Evolutionary conservation across 2,888 invertebrate species (phyloP), one percentile per base, ranked within the genome.

Genomic region (Aplocera efformata): DNA sequence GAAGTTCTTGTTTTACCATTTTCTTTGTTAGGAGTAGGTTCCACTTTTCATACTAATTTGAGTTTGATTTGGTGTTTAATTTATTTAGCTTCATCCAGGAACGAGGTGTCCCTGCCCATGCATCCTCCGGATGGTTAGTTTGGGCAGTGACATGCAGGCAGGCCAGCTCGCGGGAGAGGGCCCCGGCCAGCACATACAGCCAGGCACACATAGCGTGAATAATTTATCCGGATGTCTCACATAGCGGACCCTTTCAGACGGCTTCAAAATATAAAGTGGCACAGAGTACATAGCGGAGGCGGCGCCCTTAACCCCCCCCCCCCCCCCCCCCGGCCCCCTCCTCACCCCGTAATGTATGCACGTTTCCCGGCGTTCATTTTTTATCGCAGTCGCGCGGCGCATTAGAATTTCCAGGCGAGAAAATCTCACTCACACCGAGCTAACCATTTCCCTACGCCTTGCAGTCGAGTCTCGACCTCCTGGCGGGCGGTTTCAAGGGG

Each of bases 351-450:
- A 85, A 86, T 86, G 76, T 86, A 86, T 86, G 75, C 86, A 86
- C 76, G 76, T 81, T 85, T 84, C 77, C 79, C 79, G 73, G 74
- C 72, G 72, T 77, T 82, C 85, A 83, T 88, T 85, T 85, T 86
- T 88, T 88, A 88, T 88, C 86, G 83, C 84, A 81, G 78, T 85
- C 86, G 77, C 85, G 82, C 86, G 72, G 71, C 79, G 83, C 84
- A 84, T 88, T 88, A 85, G 75, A 85, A 84, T 88, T 88, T 86
- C 80, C 79, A 84, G 79, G 82, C 86, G 86, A 85, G 85, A 84
- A 86, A 88, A 83, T 81, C 79, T 76, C 76, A 79, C 83, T 69
- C 83, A 78, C 81, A 75, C 77, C 48, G 54, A 39, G 56, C 51
- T 8, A 21, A 23, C 21, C 22, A 22, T 28, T 35, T 32, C 26